A percentile compares a stretch with the other conserved stretches of the same genome.
Evolutionary conservation across 2,888 invertebrate genomes (phyloP).

Genomic region (Galerucella nymphaeae): DNA sequence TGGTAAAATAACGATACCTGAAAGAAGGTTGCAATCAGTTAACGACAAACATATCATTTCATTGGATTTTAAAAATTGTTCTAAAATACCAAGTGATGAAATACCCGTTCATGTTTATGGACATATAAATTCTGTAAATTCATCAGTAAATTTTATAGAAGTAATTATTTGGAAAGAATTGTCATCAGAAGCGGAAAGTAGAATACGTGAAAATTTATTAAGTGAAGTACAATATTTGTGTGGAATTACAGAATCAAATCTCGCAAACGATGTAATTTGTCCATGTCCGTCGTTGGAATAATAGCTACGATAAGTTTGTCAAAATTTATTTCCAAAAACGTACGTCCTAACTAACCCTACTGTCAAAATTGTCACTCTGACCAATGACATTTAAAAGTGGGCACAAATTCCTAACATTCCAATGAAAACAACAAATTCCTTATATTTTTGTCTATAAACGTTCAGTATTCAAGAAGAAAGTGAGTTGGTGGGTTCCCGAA

Average conservation of each 20-base stretch:
- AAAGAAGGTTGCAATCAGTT: slow-evolving; percentile 5
- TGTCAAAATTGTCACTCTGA: slow-evolving; percentile 17
- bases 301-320: neutral
- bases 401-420: slow-evolving; percentile 25
- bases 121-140: neutral
- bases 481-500: neutral
- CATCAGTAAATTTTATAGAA: slow-evolving; percentile 1
- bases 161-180: neutral
- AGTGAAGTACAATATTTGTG: neutral
- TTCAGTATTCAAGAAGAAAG: slow-evolving; percentile 1
- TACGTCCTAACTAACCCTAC: neutral
- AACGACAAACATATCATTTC: neutral
- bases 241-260: neutral
- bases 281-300: neutral
- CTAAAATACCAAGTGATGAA: neutral
- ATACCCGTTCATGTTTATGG: neutral
- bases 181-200: neutral
- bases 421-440: slow-evolving; percentile 25
- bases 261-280: neutral
- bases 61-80: neutral
- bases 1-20: slow-evolving; percentile 5
- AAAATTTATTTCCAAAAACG: neutral
- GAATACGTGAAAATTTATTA: neutral
- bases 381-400: slow-evolving; percentile 30
- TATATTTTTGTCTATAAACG: slow-evolving; percentile 23